Conservation (phyloP, 2,888 invertebrate species). For the Steinernema hermaphroditum region DNA sequence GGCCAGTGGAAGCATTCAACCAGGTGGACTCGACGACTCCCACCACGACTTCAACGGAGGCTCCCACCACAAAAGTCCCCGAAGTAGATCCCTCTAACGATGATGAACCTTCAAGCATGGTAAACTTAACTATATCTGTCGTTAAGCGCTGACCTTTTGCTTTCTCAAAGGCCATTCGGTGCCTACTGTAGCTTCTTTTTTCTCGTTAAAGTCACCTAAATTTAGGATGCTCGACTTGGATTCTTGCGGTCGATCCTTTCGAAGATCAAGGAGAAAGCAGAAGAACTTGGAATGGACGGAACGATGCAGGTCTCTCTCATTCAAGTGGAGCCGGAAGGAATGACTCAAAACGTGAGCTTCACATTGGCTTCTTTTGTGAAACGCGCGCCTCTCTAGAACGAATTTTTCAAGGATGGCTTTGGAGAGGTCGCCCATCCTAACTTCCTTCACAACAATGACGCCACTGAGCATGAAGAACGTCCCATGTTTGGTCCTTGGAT, state of each 20-base stretch:
- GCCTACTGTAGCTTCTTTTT: no score
- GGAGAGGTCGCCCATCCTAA: slow-evolving; percentile 44
- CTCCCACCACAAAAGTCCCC: slow-evolving; percentile 4
- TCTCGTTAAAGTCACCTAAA: not conserved
- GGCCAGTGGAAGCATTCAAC: slow-evolving; percentile 1
- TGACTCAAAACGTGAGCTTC: not conserved
- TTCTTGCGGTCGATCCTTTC: slow-evolving; percentile 56
- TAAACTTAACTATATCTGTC: no score
- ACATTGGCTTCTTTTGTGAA: not conserved
- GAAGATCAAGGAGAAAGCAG: slow-evolving; percentile 58
- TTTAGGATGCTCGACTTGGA: slow-evolving; percentile 47
- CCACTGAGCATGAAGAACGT: slow-evolving; percentile 32
- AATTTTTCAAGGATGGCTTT: slow-evolving; percentile 44
- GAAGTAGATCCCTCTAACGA: not conserved
- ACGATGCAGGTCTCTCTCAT: slow-evolving; percentile 63
- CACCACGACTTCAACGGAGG: not conserved
- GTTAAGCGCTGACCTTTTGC: no score
- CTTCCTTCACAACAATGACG: slow-evolving; percentile 39
- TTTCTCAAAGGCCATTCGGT: not conserved
- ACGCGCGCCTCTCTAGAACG: not conserved
- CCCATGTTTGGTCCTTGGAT: slow-evolving; percentile 21
- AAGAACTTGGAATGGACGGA: slow-evolving; percentile 51
- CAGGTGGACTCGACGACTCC: slow-evolving; percentile 9
- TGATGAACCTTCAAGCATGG: not conserved
- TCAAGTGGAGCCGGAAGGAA: slow-evolving; percentile 52